Evolutionary conservation across 2,113 vertebrate species (phyloP).

Genomic region (Hiodon tergisus): DNA sequence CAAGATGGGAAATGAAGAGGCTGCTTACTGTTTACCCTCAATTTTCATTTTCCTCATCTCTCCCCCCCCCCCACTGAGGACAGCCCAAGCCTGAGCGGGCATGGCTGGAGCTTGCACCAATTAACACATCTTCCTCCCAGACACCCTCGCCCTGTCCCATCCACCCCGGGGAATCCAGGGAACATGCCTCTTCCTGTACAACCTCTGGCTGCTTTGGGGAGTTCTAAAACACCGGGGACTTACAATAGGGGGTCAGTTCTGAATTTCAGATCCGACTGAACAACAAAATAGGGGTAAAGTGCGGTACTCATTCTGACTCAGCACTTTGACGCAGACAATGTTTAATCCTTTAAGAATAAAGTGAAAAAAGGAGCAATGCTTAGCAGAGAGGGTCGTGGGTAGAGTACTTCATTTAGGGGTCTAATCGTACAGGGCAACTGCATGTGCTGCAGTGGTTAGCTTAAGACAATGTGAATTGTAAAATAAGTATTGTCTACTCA

Average conservation of each 20-base stretch:
- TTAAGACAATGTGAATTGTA: too few species aligned
- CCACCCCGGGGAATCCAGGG: slow-evolving; percentile 38
- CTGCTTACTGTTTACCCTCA: not conserved
- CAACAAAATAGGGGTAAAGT: too few species aligned
- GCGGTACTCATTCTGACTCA: too few species aligned
- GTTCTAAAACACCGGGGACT: slow-evolving; percentile 45
- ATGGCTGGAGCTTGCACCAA: slow-evolving; percentile 42
- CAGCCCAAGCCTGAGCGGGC: not conserved
- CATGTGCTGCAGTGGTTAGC: not conserved
- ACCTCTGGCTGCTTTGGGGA: slow-evolving; percentile 5
- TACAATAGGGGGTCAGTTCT: too few species aligned
- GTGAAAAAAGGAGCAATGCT: too few species aligned
- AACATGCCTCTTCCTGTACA: slow-evolving; percentile 58
- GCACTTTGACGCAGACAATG: too few species aligned
- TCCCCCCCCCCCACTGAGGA: slow-evolving; percentile 16
- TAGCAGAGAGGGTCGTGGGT: not conserved
- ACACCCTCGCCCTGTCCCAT: slow-evolving; percentile 23
- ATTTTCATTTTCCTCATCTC: not conserved
- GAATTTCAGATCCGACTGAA: slow-evolving; percentile 32
- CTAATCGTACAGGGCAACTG: not conserved
- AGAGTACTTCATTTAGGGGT: not conserved
- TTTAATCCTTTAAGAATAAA: too few species aligned
- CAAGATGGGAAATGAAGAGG: slow-evolving; percentile 29
- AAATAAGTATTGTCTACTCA: too few species aligned
- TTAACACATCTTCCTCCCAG: slow-evolving; percentile 41